Base-by-base conservation (phyloP, 2,888 invertebrate genomes). In the Cheilosia vernalis region DNA sequence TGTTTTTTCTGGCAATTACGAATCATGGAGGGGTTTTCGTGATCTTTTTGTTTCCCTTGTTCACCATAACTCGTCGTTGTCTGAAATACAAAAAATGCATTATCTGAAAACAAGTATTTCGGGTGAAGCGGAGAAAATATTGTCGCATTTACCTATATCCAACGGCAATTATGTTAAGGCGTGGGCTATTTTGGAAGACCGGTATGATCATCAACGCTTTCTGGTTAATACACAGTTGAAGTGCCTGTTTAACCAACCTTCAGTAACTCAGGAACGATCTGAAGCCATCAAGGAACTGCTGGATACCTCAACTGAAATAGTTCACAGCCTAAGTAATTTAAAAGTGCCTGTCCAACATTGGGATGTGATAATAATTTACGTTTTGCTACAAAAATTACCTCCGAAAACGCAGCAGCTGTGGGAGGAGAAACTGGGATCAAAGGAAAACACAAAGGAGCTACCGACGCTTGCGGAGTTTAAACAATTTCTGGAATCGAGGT, bases 221-320 rank as follows among this genome's bases (percentile, higher is more conserved):
- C 53, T 55, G 33, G 44, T 69, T 15, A 55, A 69, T 5, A 69
- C 56, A 33, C 56, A 69, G 5, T 30, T 69, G 30, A 55, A 69
- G 7, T 27, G 5, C 24, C n/a, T 69, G 1, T 69, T 47, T 27
- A 53, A 53, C 13, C 66, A 53, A 19, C n/a, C n/a, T 2, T 66
- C 64, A 7, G 15, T 66, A 21, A 15, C 9, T 2, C 51, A 10
- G 2, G 27, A 53, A 42, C 51, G 9, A 17, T 13, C 40, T 42
- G 24, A 27, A 13, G 3, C 55, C 13, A n/a, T 67, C 7, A 42
- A 42, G n/a, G 67, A 55, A 6, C 13, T 55, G 5, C 15, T 67
- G 15, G 53, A 55, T 15, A 67, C 42, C 4, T 42, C 67, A 37
- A 55, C 37, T 6, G 67, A 67, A 27, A 42, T 19, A 17, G 21